A percentile compares a stretch with the other conserved stretches of the same genome.
phyloP scores from a whole-genome alignment of 2,888 invertebrate genomes.

The Herminia tarsipennalis region DNA sequence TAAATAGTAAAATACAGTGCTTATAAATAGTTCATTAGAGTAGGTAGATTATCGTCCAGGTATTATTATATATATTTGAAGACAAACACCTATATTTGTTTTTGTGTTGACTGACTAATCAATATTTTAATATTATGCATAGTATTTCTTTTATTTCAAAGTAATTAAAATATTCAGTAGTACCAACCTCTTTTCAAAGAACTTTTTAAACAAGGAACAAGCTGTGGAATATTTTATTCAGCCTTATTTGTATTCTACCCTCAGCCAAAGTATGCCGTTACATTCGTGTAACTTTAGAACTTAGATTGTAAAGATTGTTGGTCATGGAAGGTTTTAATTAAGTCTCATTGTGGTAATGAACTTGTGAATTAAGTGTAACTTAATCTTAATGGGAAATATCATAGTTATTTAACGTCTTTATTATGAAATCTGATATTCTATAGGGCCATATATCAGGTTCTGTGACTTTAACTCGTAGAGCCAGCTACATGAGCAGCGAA shows the following conservation, averaged over 20 bases:
- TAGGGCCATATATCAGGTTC: not conserved
- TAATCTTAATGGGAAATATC: constrained; percentile 36
- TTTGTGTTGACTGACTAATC: too few species aligned
- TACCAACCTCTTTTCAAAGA: not conserved
- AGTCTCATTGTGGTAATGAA: constrained; percentile 33
- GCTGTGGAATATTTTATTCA: constrained; percentile 6
- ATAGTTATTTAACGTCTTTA: constrained; percentile 15
- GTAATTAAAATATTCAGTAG: not conserved
- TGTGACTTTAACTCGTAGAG: too few species aligned
- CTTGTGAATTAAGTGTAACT: constrained; percentile 35
- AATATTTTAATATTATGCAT: too few species aligned
- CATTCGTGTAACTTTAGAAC: constrained; percentile 25
- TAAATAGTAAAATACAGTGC: too few species aligned
- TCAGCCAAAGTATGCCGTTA: constrained; percentile 8
- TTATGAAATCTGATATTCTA: constrained; percentile 5
- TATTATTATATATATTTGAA: too few species aligned
- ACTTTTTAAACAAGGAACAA: constrained; percentile 3
- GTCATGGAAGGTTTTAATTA: constrained; percentile 42
- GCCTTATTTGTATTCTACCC: constrained; percentile 21
- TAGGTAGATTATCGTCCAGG: too few species aligned
- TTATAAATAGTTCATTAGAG: too few species aligned
- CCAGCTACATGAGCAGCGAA: too few species aligned
- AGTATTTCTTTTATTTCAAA: not conserved
- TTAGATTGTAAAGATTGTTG: constrained; percentile 28
- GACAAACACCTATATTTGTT: too few species aligned